Evolutionary conservation across 2,888 invertebrate species (phyloP).

Genomic region (Epirrhoe tristata): DNA sequence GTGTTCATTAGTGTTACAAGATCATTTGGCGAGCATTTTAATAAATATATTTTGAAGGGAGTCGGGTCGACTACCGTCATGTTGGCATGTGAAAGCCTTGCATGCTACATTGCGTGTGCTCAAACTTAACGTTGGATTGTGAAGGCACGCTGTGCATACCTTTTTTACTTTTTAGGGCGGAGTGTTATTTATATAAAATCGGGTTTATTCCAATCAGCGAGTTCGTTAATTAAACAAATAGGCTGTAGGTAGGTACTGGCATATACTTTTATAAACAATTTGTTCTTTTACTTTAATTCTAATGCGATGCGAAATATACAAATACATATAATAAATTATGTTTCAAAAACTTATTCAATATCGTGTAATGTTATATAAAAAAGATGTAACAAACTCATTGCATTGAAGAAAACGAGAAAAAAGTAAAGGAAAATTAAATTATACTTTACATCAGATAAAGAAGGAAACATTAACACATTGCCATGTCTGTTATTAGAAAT

Average conservation of each 20-base stretch:
- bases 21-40: slow-evolving; percentile 34
- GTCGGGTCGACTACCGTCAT: slow-evolving; percentile 50
- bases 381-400: neutral
- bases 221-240: slow-evolving; percentile 40
- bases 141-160: slow-evolving; percentile 65
- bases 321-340: no score
- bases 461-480: slow-evolving; percentile 63
- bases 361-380: no score
- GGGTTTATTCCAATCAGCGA: slow-evolving; percentile 53
- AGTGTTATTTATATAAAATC: slow-evolving; percentile 54
- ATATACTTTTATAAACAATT: neutral
- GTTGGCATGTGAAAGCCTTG: slow-evolving; percentile 54
- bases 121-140: slow-evolving; percentile 60
- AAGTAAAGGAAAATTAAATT: slow-evolving; percentile 17
- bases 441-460: slow-evolving; percentile 18
- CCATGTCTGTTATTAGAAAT: slow-evolving; percentile 60
- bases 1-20: slow-evolving; percentile 37
- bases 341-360: no score
- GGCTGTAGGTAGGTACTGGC: neutral
- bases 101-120: slow-evolving; percentile 68
- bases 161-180: slow-evolving; percentile 51
- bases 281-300: neutral
- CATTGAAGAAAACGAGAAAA: neutral
- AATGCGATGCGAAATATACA: no score
- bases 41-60: slow-evolving; percentile 42